These are phyloP conservation scores for Melitaea cinxia DNA, from an alignment of 1,140 invertebrate genomes.

Conservation along the genomic window DNA sequence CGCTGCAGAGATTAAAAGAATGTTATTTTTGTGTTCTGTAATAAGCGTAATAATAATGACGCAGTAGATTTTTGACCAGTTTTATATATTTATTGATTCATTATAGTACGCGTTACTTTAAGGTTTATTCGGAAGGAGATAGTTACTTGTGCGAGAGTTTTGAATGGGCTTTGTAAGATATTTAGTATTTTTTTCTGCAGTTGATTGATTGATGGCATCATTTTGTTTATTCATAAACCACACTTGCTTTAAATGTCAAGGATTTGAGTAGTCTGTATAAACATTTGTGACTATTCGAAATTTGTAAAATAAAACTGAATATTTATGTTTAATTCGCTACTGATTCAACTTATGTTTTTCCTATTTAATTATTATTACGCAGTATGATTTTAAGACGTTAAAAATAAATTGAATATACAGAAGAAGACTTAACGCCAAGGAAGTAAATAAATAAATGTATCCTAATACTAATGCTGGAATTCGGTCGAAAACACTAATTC, in stretches of 20 bases:
- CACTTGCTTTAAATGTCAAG: constrained; percentile 17
- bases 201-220: constrained; percentile 29
- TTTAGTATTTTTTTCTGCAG: not conserved
- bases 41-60: not conserved
- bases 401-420: too few relatives aligned
- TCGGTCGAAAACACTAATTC: too few relatives aligned
- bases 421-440: too few relatives aligned
- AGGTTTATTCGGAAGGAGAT: not conserved
- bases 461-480: too few relatives aligned
- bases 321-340: too few relatives aligned
- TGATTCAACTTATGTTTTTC: too few relatives aligned
- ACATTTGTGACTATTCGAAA: too few relatives aligned
- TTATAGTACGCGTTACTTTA: not conserved
- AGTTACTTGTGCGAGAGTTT: not conserved
- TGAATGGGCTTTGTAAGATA: not conserved
- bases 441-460: too few relatives aligned
- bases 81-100: not conserved
- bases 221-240: constrained; percentile 20
- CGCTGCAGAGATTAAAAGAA: constrained; percentile 14
- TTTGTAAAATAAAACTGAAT: too few relatives aligned
- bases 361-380: too few relatives aligned
- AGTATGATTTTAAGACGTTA: too few relatives aligned
- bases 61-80: not conserved
- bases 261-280: constrained; percentile 33
- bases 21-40: not conserved